phyloP scores from a whole-genome alignment of 2,888 invertebrate genomes.

The Lobophora halterata region DNA sequence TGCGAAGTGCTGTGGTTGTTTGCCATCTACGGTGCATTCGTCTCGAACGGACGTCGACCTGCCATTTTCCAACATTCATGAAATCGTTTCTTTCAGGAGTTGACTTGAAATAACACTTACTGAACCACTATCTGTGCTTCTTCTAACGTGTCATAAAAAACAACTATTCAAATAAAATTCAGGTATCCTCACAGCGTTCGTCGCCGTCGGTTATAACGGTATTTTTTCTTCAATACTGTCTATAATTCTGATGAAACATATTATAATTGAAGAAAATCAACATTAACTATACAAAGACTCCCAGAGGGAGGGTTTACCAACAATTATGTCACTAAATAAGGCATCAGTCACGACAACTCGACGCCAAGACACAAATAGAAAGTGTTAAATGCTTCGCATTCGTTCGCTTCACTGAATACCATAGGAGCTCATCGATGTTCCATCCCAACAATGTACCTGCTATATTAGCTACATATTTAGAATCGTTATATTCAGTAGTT shows the following conservation, averaged over 20 bases:
- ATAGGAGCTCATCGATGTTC: constrained; percentile 36
- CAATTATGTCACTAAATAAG: constrained; percentile 56
- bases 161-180: too few species aligned
- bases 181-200: too few species aligned
- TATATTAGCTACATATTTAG: constrained; percentile 35
- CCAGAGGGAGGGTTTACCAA: constrained; percentile 40
- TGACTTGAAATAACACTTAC: too few species aligned
- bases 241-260: too few species aligned
- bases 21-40: constrained; percentile 55
- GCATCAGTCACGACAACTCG: constrained; percentile 47
- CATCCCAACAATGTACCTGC: constrained; percentile 38
- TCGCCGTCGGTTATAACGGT: too few species aligned
- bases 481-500: constrained; percentile 30
- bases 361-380: constrained; percentile 66
- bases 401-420: constrained; percentile 54
- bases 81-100: constrained; percentile 24
- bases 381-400: constrained; percentile 65
- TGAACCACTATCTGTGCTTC: too few species aligned
- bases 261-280: constrained; percentile 18
- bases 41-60: constrained; percentile 57
- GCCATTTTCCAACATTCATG: constrained; percentile 43
- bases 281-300: constrained; percentile 17
- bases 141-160: too few species aligned
- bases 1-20: constrained; percentile 54
- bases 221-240: too few species aligned